Conservation (phyloP, 2,113 vertebrate genomes). For the Apus apus region DNA sequence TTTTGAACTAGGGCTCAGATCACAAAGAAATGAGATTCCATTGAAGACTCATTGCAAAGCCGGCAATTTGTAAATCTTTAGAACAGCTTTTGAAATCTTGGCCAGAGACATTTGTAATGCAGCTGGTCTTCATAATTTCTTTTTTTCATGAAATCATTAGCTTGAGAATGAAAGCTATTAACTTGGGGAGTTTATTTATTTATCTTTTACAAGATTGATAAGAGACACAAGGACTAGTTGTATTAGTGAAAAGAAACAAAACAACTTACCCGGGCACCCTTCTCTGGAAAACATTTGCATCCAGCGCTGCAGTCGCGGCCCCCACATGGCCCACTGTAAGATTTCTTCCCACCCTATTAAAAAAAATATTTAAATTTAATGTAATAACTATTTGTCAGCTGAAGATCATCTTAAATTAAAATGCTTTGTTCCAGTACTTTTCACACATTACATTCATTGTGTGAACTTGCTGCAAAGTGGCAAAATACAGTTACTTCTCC, state of each 20-base stretch:
- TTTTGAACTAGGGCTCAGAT: not conserved
- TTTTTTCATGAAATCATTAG: conserved; percentile 10
- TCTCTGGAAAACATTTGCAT: conserved; percentile 88
- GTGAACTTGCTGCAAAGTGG: not conserved
- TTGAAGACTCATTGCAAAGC: not conserved
- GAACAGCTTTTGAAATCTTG: not conserved
- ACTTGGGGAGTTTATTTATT: not conserved
- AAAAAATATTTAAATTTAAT: not conserved
- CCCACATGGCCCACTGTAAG: conserved; percentile 77
- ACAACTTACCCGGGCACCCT: conserved; percentile 84
- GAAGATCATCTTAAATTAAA: not conserved
- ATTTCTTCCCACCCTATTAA: conserved; percentile 79
- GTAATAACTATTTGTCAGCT: not conserved
- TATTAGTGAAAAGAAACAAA: conserved; percentile 15
- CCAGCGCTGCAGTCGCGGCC: conserved; percentile 83
- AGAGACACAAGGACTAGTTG: conserved; percentile 19
- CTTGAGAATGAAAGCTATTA: conserved; percentile 40
- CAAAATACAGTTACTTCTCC: not conserved
- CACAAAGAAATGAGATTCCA: not conserved
- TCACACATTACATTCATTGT: accelerated
- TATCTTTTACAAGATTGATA: conserved; percentile 11
- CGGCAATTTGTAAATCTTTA: not conserved
- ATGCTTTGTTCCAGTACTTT: not conserved
- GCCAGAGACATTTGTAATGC: not conserved
- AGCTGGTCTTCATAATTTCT: conserved; percentile 59